These are phyloP conservation scores for Lutjanus erythropterus DNA, from an alignment of 2,113 vertebrate species.

Conservation along the genomic window DNA sequence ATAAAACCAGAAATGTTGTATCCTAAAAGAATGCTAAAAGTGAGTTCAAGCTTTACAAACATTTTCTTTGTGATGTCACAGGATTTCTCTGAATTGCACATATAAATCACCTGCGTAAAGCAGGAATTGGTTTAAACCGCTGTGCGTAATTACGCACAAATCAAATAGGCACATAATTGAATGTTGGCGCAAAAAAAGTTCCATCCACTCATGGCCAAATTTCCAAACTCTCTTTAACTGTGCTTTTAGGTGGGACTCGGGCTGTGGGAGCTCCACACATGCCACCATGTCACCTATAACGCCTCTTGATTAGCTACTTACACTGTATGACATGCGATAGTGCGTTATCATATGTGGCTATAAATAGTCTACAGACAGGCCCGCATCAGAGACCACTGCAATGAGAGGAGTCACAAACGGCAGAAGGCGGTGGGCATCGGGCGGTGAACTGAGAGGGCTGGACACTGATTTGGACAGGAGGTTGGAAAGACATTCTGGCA, in stretches of 20 bases:
- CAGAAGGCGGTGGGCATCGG: slow-evolving; percentile 48
- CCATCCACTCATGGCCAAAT: slow-evolving; percentile 26
- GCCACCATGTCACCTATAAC: slow-evolving; percentile 38
- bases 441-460: slow-evolving; percentile 53
- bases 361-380: slow-evolving; percentile 61
- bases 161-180: slow-evolving; percentile 34
- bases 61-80: slow-evolving; percentile 27
- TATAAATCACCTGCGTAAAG: slow-evolving; percentile 52
- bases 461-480: slow-evolving; percentile 49
- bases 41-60: slow-evolving; percentile 1
- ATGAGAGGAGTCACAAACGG: slow-evolving; percentile 43
- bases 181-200: slow-evolving; percentile 31
- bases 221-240: slow-evolving; percentile 36
- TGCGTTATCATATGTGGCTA: slow-evolving; percentile 61
- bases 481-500: slow-evolving; percentile 33
- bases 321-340: slow-evolving; percentile 50
- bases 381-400: slow-evolving; percentile 50
- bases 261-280: neutral
- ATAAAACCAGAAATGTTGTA: neutral
- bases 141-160: slow-evolving; percentile 67
- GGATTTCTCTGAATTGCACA: slow-evolving; percentile 22
- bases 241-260: slow-evolving; percentile 6
- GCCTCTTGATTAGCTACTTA: slow-evolving; percentile 47
- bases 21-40: neutral
- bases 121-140: slow-evolving; percentile 19